Evolutionary conservation across 1,140 invertebrate species (phyloP).

Genomic region (Zaprionus lachaisei): DNA sequence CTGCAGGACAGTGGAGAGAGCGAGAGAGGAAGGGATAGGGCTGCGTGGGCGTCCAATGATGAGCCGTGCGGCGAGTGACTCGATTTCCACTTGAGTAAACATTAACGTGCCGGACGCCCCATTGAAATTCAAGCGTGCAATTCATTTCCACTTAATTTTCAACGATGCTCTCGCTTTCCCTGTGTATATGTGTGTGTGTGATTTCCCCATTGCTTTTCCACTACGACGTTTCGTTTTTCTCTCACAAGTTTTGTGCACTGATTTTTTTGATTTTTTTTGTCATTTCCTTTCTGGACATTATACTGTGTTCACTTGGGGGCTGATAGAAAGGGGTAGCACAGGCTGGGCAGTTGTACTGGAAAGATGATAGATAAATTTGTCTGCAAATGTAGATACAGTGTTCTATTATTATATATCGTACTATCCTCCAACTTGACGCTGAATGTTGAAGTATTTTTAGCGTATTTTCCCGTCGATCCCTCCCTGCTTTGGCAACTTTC

Average conservation of each 20-base stretch:
- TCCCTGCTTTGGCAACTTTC: neutral
- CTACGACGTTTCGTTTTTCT: neutral
- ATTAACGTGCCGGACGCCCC: conserved; percentile 79
- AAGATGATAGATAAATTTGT: neutral
- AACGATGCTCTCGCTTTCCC: conserved; percentile 56
- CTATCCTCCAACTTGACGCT: too few species aligned
- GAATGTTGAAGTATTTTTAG: neutral
- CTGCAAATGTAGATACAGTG: neutral
- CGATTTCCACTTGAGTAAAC: conserved; percentile 82
- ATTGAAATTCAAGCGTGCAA: conserved; percentile 83
- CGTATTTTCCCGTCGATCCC: neutral
- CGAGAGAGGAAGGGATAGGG: neutral
- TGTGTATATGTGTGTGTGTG: neutral
- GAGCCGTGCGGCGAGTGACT: conserved; percentile 60
- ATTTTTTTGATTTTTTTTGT: conserved; percentile 30
- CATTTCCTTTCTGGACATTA: conserved; percentile 54
- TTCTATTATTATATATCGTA: neutral
- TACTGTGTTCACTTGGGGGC: neutral
- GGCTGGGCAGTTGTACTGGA: neutral
- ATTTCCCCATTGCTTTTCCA: neutral
- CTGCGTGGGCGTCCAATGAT: neutral
- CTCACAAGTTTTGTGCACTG: conserved; percentile 34
- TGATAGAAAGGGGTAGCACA: neutral
- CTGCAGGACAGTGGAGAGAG: neutral
- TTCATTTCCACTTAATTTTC: conserved; percentile 83